Evolutionary conservation across 2,888 invertebrate genomes (phyloP).

Genomic region (Caradrina clavipalpis): DNA sequence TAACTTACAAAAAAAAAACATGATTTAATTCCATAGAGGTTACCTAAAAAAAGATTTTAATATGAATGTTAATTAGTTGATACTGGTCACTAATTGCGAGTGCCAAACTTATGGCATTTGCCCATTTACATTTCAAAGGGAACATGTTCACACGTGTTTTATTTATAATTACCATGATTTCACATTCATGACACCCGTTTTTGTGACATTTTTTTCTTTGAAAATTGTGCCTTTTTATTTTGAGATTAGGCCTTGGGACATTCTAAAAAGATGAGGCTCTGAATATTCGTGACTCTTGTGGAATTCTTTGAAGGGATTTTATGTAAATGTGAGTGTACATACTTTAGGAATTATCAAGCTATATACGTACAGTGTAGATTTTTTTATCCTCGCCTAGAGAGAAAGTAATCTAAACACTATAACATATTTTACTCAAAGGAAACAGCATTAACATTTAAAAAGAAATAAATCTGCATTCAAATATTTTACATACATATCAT

Average conservation of each 20-base stretch:
- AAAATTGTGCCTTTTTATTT: conserved; percentile 4
- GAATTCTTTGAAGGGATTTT: background rate
- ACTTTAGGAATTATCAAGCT: too few species aligned
- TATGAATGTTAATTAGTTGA: conserved; percentile 59
- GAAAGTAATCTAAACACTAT: too few species aligned
- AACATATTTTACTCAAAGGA: too few species aligned
- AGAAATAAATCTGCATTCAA: too few species aligned
- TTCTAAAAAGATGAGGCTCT: background rate
- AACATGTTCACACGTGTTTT: conserved; percentile 36
- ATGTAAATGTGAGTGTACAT: too few species aligned
- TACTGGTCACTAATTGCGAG: conserved; percentile 57
- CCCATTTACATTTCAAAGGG: conserved; percentile 64
- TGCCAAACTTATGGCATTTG: conserved; percentile 38
- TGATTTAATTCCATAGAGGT: conserved; percentile 44
- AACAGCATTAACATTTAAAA: too few species aligned
- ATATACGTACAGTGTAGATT: too few species aligned
- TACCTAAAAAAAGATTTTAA: conserved; percentile 37
- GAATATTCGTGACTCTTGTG: background rate
- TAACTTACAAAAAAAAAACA: conserved; percentile 26
- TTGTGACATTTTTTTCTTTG: conserved; percentile 11
- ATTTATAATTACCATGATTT: conserved; percentile 46
- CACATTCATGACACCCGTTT: conserved; percentile 50
- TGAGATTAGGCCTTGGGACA: background rate
- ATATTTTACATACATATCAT: too few species aligned
- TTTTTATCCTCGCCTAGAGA: too few species aligned